Conservation (phyloP, 2,113 vertebrate genomes). For the Ameiurus melas region DNA sequence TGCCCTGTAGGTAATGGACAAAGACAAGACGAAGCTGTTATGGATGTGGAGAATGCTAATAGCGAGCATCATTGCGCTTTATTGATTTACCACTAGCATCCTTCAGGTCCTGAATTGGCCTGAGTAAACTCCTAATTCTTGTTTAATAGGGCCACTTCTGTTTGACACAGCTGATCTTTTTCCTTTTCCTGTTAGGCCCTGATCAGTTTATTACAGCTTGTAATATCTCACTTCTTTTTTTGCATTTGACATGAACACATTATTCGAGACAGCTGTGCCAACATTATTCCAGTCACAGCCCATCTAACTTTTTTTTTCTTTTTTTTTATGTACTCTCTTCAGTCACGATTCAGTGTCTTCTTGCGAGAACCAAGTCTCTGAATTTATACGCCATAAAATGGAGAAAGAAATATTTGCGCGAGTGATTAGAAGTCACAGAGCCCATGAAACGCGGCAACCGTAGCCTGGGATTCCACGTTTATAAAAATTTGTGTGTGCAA, state of each 20-base stretch:
- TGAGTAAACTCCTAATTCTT: slow-evolving; percentile 27
- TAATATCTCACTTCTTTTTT: not conserved
- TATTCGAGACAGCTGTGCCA: not conserved
- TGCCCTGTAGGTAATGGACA: slow-evolving; percentile 16
- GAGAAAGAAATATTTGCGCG: not conserved
- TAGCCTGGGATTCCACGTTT: not conserved
- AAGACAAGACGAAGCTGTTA: slow-evolving; percentile 8
- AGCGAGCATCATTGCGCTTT: slow-evolving; percentile 20
- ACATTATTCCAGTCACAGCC: slow-evolving; percentile 16
- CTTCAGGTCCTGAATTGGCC: slow-evolving; percentile 20
- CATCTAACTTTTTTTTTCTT: not conserved
- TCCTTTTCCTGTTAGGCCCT: not conserved
- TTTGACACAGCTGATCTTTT: not conserved
- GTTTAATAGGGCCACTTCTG: slow-evolving; percentile 17
- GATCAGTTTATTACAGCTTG: not conserved
- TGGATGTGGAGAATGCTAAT: slow-evolving; percentile 15
- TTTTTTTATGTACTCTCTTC: not conserved
- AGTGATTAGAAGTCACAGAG: slow-evolving; percentile 15
- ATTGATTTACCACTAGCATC: slow-evolving; percentile 25
- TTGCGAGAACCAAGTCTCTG: not conserved
- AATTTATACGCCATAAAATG: not conserved
- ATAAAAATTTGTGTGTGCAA: not conserved
- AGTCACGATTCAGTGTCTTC: slow-evolving; percentile 4
- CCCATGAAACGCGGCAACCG: not conserved
- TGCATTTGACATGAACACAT: not conserved